phyloP scores from a whole-genome alignment of 2,888 invertebrate species.

The Platerodrilus igneus region DNA sequence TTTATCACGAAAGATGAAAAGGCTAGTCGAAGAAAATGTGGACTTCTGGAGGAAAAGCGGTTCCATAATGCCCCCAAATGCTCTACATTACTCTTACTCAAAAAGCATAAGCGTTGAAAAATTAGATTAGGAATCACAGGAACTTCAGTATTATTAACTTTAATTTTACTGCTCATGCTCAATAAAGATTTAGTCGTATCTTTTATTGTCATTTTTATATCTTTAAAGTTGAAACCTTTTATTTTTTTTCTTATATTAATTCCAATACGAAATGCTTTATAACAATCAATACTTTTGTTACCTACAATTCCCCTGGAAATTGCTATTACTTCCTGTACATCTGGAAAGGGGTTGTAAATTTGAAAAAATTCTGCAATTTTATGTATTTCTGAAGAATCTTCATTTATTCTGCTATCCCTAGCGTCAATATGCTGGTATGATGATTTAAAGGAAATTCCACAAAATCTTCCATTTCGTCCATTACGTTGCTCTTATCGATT shows the following conservation, averaged over 20 bases:
- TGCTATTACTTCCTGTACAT: slow-evolving; percentile 11
- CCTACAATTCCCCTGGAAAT: too few species aligned
- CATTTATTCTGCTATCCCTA: slow-evolving; percentile 6
- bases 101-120: slow-evolving; percentile 13
- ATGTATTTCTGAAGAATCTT: slow-evolving; percentile 2
- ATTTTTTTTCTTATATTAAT: slow-evolving; percentile 8
- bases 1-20: too few species aligned
- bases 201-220: slow-evolving; percentile 14
- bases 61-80: too few species aligned
- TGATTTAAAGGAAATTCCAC: slow-evolving; percentile 7
- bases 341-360: slow-evolving; percentile 10
- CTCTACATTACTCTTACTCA: slow-evolving; percentile 8
- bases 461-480: slow-evolving; percentile 12
- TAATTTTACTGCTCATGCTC: slow-evolving; percentile 17
- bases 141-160: slow-evolving; percentile 12
- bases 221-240: slow-evolving; percentile 10
- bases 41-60: too few species aligned
- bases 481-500: slow-evolving; percentile 8
- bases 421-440: slow-evolving; percentile 9
- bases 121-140: slow-evolving; percentile 13
- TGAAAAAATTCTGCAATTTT: slow-evolving; percentile 10
- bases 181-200: slow-evolving; percentile 15
- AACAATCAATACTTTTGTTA: slow-evolving; percentile 11
- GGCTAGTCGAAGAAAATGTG: too few species aligned
- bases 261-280: slow-evolving; percentile 6